Evolutionary conservation across 2,797 vertebrate genomes (phyloP).

Genomic region (Glyptemys insculpta): DNA sequence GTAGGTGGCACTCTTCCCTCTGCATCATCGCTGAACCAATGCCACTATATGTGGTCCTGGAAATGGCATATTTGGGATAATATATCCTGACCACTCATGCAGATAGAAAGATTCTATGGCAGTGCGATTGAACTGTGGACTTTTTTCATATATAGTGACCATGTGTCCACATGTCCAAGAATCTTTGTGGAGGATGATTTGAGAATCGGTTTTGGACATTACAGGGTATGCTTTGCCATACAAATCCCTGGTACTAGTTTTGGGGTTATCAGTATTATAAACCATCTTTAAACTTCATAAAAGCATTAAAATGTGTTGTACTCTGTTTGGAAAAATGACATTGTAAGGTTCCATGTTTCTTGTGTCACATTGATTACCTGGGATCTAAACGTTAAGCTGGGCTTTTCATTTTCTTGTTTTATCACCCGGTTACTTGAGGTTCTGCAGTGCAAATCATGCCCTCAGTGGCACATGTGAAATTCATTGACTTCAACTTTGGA

Average conservation of each 20-base stretch:
- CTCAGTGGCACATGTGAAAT: neutral
- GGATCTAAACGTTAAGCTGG: neutral
- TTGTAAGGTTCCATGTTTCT: neutral
- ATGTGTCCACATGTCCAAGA: accelerated
- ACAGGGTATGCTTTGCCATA: neutral
- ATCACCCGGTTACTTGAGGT: neutral
- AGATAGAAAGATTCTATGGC: neutral
- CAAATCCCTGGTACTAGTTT: neutral
- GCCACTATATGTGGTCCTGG: neutral
- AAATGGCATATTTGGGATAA: neutral
- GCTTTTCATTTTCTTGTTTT: neutral
- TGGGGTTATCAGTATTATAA: neutral
- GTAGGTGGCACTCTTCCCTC: neutral
- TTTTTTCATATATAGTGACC: neutral
- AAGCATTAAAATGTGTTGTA: neutral
- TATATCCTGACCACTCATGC: neutral
- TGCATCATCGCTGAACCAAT: neutral
- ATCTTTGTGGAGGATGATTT: neutral
- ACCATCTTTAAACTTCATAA: neutral
- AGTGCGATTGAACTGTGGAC: neutral
- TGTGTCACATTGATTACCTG: neutral
- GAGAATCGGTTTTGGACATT: neutral
- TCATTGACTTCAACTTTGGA: neutral
- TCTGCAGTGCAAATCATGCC: neutral
- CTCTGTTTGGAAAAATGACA: neutral